Base-by-base conservation (phyloP, 2,888 invertebrate genomes). In the Hemaris fuciformis region DNA sequence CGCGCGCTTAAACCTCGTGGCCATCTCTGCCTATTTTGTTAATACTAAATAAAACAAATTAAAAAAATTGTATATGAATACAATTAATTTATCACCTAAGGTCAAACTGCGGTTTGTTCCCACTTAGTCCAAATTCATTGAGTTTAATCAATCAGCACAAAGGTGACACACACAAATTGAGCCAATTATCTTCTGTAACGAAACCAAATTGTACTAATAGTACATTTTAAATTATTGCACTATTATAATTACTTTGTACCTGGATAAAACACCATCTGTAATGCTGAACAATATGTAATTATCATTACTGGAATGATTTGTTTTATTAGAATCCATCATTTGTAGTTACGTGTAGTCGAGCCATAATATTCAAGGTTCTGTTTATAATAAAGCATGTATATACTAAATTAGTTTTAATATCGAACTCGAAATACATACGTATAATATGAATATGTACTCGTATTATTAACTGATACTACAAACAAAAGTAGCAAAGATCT, bases 151-250 rank as follows among this genome's bases (percentile, higher is more conserved):
- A 53, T 53, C 53, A 27, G 53, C 53, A 62, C 62, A 66, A 65
- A 74, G 68, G 71, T 70, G 72, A 70, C 71, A 66, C 56, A 27
- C 7, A 38, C 63, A 68, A 72, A 72, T 73, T 61, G 65, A 43
- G 42, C 43, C 57, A 66, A 67, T 68, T 63, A 48, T 25, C 15
- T 10, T 18, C 27, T 13, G 18, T 53, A n/a, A 53, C 8, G 53
- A 53, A 53, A 53, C 27, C 18, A 18, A 48, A 15, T 53, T 53
- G 15, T 20, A 18, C 23, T n/a, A 46, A 46, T n/a, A n/a, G n/a
- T n/a, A 46, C 53, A 31, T 18, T 18, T 8, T 4, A 27, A 53
- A 53, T 31, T 53, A 20, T 27, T 31, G 15, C 25, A 18, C 3
- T 15, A 31, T 27, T 27, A 15, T 8, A 27, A 18, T 31, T n/a